Percentiles rank a stretch among this genome's conserved stretches.
These are phyloP conservation scores for Dasypogon diadema DNA, from an alignment of 2,888 invertebrate genomes.

Conservation along the genomic window DNA sequence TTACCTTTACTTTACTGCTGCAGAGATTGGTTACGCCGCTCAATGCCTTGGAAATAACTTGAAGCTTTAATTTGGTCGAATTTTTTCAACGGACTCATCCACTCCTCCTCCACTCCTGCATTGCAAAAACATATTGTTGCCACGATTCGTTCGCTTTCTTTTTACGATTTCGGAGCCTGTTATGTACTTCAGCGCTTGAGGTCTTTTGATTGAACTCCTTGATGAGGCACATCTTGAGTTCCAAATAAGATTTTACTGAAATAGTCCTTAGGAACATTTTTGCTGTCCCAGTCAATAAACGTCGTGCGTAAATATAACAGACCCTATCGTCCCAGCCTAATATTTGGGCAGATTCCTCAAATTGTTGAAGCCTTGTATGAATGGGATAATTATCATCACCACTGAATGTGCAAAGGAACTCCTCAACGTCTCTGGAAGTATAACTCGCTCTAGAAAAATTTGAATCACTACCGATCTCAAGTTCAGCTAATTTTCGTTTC, in stretches of 20 bases:
- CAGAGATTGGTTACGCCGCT: neutral
- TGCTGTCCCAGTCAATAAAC: conserved; percentile 5
- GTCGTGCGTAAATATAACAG: neutral
- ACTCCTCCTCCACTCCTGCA: conserved; percentile 18
- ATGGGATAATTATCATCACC: neutral
- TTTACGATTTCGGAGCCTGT: conserved; percentile 1
- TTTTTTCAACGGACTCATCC: neutral
- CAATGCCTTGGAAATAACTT: neutral
- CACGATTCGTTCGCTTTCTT: conserved; percentile 9
- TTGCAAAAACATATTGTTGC: conserved; percentile 12
- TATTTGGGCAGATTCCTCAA: neutral
- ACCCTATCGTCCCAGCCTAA: neutral
- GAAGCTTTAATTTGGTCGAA: conserved; percentile 1
- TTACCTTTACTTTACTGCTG: neutral
- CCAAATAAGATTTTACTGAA: neutral
- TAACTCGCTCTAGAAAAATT: neutral
- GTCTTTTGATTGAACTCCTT: neutral
- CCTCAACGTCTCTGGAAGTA: neutral
- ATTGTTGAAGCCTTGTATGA: neutral
- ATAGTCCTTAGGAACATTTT: neutral
- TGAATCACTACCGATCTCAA: neutral
- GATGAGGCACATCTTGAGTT: neutral
- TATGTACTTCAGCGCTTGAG: conserved; percentile 3
- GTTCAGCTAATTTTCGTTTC: neutral
- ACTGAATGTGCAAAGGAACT: neutral